phyloP scores from a whole-genome alignment of 2,888 invertebrate species.

The Polia nebulosa region DNA sequence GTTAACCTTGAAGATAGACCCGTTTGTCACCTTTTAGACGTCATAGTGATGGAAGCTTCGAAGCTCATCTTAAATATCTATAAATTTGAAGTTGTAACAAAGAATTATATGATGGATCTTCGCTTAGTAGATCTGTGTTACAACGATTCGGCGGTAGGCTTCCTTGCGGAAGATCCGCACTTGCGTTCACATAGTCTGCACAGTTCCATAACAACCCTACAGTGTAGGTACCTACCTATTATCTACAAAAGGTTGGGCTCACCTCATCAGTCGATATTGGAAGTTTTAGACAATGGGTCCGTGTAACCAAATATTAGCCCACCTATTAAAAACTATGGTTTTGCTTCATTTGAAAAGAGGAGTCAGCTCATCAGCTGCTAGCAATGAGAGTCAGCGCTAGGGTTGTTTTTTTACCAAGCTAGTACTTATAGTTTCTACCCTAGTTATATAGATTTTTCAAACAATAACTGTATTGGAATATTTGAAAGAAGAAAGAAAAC shows the following conservation, averaged over 20 bases:
- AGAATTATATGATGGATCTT: neutral
- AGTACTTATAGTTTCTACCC: no score
- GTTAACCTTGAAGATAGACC: no score
- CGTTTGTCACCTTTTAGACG: no score
- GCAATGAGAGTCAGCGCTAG: no score
- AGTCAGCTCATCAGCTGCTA: slow-evolving; percentile 9
- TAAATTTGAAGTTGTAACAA: neutral
- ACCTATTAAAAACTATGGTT: slow-evolving; percentile 18
- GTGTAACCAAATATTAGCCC: slow-evolving; percentile 14
- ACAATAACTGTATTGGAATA: no score
- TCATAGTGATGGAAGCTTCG: no score
- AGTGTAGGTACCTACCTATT: no score
- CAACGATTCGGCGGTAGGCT: neutral
- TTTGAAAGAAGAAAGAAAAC: no score
- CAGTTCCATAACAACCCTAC: neutral
- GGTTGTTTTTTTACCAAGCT: no score
- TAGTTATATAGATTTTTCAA: no score
- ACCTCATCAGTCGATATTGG: slow-evolving; percentile 24
- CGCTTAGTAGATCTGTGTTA: neutral
- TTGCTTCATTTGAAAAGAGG: neutral
- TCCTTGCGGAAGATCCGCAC: neutral
- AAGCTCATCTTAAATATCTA: no score
- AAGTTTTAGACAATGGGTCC: slow-evolving; percentile 12
- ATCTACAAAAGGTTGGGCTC: slow-evolving; percentile 44
- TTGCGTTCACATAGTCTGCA: neutral